phyloP scores from a whole-genome alignment of 2,888 invertebrate species.

The Trichopria drosophilae region DNA sequence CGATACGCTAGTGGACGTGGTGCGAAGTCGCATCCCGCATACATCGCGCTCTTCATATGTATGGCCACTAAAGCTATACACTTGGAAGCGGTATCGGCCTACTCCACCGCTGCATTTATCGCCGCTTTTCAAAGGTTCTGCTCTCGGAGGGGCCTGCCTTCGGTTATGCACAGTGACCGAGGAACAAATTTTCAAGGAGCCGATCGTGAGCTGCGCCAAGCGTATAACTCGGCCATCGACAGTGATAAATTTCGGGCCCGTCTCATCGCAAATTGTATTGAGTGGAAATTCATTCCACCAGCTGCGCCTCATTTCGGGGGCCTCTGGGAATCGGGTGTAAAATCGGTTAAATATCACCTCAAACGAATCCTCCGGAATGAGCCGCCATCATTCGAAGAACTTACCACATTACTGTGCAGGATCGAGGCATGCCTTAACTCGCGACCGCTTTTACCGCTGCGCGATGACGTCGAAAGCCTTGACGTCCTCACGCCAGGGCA shows the following conservation, averaged over 20 bases:
- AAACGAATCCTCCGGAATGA: no score
- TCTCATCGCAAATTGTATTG: not conserved
- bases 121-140: constrained; percentile 38
- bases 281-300: no score
- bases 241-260: not conserved
- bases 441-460: no score
- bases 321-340: no score
- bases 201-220: constrained; percentile 24
- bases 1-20: constrained; percentile 25
- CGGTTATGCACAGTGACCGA: constrained; percentile 36
- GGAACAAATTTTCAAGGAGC: constrained; percentile 45
- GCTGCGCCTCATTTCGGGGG: no score
- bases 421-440: no score
- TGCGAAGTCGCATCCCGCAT: constrained; percentile 27
- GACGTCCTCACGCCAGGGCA: no score
- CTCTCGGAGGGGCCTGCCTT: constrained; percentile 34
- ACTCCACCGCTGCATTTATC: constrained; percentile 36
- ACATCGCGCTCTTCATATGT: constrained; percentile 40
- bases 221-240: not conserved
- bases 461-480: no score
- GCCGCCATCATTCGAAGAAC: no score
- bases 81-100: constrained; percentile 38
- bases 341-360: no score
- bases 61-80: constrained; percentile 38
- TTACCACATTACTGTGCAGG: no score